A percentile compares a stretch with the other conserved stretches of the same genome.
These are phyloP conservation scores for Peromyscus attwateri DNA, from an alignment of 2,797 vertebrate species.

Conservation along the genomic window DNA sequence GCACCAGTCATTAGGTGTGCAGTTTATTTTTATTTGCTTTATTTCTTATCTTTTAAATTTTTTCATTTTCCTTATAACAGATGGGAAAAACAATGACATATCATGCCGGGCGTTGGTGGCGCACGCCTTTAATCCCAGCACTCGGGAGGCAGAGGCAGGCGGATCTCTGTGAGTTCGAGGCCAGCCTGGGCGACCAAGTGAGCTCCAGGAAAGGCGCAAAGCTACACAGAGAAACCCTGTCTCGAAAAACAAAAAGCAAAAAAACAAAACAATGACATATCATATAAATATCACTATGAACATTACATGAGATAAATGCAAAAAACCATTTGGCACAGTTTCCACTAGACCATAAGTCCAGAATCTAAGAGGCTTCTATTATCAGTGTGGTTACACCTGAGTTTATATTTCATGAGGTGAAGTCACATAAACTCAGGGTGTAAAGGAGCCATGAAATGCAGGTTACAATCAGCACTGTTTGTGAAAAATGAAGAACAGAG, in stretches of 20 bases:
- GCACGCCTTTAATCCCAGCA: too few species aligned
- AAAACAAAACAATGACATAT: not conserved
- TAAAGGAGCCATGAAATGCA: not conserved
- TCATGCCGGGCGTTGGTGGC: too few species aligned
- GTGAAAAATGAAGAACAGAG: not conserved
- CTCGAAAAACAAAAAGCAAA: too few species aligned
- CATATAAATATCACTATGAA: constrained; percentile 45
- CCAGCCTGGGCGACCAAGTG: too few species aligned
- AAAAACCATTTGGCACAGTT: constrained; percentile 53
- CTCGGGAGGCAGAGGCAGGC: too few species aligned
- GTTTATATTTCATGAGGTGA: constrained; percentile 3
- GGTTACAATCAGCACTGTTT: constrained; percentile 21
- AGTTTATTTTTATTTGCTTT: constrained; percentile 41
- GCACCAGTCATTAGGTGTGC: not conserved
- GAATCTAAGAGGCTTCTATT: not conserved
- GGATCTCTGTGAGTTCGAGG: too few species aligned
- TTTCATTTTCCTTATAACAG: constrained; percentile 43
- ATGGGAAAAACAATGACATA: constrained; percentile 21
- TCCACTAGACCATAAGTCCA: not conserved
- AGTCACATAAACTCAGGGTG: not conserved
- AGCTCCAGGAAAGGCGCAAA: too few species aligned
- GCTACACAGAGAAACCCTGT: too few species aligned
- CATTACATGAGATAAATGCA: constrained; percentile 23
- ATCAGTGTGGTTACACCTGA: constrained; percentile 6
- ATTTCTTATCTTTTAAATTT: not conserved